Conservation (phyloP, 1,140 invertebrate genomes). For the Amyelois transitella region DNA sequence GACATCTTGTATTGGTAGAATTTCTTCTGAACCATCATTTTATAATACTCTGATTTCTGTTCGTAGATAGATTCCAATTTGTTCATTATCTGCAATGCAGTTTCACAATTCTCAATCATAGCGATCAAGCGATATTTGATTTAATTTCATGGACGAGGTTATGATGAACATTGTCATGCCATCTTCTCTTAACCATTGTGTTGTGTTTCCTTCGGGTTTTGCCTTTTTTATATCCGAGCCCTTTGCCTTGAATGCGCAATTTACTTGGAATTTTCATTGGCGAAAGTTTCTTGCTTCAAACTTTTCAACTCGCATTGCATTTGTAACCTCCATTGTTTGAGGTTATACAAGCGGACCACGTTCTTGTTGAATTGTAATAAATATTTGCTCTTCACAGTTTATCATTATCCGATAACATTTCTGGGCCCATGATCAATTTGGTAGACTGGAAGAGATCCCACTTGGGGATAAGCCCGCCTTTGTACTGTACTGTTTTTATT, state of each 20-base stretch:
- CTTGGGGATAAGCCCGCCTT: no score
- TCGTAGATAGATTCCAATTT: no score
- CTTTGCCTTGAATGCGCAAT: no score
- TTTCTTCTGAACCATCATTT: no score
- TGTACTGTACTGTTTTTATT: no score
- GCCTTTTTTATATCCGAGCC: no score
- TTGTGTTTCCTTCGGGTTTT: no score
- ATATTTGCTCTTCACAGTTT: not conserved
- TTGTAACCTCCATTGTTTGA: conserved; percentile 1
- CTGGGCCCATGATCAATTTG: conserved; percentile 2
- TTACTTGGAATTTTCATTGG: no score
- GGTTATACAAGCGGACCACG: no score
- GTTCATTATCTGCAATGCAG: conserved; percentile 24
- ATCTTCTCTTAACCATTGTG: conserved; percentile 2
- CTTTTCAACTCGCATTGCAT: conserved; percentile 5
- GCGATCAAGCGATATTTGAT: conserved; percentile 12
- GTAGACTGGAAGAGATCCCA: no score
- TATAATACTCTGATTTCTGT: conserved; percentile 40
- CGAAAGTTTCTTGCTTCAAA: conserved; percentile 9
- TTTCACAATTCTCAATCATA: no score
- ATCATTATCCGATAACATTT: not conserved
- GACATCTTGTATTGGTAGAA: no score
- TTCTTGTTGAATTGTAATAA: not conserved
- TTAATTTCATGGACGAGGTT: conserved; percentile 21
- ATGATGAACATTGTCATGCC: conserved; percentile 22